phyloP scores from a whole-genome alignment of 2,113 vertebrate species.

The Nothocercus nigrocapillus region DNA sequence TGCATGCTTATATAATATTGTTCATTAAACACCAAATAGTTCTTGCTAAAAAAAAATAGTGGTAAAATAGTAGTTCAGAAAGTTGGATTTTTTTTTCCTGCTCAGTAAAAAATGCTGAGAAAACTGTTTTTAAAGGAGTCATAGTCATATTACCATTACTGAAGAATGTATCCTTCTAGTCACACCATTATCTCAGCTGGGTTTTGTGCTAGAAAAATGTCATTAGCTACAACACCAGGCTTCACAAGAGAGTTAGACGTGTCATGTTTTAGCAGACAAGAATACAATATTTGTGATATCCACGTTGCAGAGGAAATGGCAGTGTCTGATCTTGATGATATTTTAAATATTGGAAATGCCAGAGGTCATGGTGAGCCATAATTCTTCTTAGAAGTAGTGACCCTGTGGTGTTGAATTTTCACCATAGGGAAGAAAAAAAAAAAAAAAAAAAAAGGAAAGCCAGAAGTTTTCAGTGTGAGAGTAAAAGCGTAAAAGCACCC shows the following conservation, averaged over 20 bases:
- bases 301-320: not conserved
- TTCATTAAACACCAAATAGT: not conserved
- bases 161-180: conserved; percentile 3
- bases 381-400: not conserved
- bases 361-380: not conserved
- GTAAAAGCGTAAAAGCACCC: not conserved
- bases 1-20: not conserved
- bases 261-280: not conserved
- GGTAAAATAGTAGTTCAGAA: not conserved
- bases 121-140: not conserved
- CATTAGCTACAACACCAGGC: not conserved
- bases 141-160: not conserved
- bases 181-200: conserved; percentile 21
- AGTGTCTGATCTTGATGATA: not conserved
- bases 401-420: not conserved
- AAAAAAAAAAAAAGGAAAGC: not conserved
- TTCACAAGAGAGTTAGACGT: not conserved
- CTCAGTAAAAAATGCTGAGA: not conserved
- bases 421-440: not conserved
- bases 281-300: not conserved
- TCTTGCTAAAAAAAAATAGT: not conserved
- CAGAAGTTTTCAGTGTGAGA: not conserved
- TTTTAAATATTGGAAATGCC: not conserved
- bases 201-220: not conserved
- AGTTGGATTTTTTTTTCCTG: not conserved